Conservation (phyloP, 1,140 invertebrate genomes). For the Metopolophium dirhodum region DNA sequence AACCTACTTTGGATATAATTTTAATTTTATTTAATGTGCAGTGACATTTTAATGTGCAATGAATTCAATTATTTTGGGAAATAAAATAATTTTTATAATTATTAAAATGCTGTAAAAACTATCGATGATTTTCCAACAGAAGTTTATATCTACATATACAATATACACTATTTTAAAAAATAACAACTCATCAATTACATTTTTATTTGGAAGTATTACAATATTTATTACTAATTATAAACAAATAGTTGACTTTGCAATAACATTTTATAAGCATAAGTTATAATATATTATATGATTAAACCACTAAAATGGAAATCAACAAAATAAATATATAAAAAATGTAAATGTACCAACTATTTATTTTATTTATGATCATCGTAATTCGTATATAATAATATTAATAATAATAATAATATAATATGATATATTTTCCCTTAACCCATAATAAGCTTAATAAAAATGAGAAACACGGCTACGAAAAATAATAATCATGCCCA, state of each 20-base stretch:
- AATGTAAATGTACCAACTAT: neutral
- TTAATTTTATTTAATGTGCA: no score
- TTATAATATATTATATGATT: neutral
- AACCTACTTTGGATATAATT: no score
- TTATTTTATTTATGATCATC: neutral
- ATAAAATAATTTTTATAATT: no score
- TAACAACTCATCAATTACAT: neutral
- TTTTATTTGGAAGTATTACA: neutral
- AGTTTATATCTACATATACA: no score
- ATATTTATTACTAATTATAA: neutral
- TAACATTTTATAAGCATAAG: no score
- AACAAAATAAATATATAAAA: no score
- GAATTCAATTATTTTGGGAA: no score
- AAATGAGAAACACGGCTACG: neutral
- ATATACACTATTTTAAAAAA: no score
- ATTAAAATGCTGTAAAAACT: no score
- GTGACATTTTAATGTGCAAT: no score
- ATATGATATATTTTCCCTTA: conserved; percentile 9
- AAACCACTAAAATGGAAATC: neutral
- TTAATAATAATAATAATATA: neutral
- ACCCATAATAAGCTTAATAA: neutral
- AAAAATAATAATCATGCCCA: neutral
- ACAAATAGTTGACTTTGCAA: no score
- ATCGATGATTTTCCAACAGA: no score
- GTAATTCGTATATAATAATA: neutral